These are phyloP conservation scores for Telmatochromis sp. DNA, from an alignment of 2,113 vertebrate species.

Conservation along the genomic window DNA sequence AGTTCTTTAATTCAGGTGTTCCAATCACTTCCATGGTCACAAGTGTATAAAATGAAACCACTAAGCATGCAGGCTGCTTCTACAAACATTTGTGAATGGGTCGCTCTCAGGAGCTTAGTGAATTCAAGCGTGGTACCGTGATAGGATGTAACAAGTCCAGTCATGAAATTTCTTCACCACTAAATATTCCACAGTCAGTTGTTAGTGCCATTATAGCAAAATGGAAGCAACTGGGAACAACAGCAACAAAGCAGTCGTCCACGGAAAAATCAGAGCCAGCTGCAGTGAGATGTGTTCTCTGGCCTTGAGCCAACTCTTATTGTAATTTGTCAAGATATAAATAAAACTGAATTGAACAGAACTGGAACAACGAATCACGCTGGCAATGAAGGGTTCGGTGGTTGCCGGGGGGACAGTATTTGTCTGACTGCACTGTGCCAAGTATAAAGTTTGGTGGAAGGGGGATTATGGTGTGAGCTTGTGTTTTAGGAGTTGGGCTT, in stretches of 20 bases:
- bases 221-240: background rate
- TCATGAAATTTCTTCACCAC: background rate
- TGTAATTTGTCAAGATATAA: background rate
- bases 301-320: background rate
- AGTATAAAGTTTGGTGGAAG: background rate
- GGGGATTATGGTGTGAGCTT: background rate
- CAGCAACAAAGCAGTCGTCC: background rate
- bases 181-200: background rate
- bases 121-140: background rate
- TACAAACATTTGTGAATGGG: background rate
- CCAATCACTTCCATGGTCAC: background rate
- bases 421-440: background rate
- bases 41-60: background rate
- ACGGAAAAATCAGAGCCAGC: background rate
- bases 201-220: background rate
- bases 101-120: background rate
- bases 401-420: accelerated
- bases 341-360: background rate
- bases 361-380: background rate
- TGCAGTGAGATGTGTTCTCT: background rate
- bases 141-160: background rate
- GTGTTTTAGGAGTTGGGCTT: background rate
- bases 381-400: background rate
- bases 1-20: background rate
- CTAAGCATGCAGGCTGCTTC: background rate